Evolutionary conservation across 2,113 vertebrate genomes (phyloP), one percentile per base, ranked within the genome.

Genomic region (Hiodon tergisus): DNA sequence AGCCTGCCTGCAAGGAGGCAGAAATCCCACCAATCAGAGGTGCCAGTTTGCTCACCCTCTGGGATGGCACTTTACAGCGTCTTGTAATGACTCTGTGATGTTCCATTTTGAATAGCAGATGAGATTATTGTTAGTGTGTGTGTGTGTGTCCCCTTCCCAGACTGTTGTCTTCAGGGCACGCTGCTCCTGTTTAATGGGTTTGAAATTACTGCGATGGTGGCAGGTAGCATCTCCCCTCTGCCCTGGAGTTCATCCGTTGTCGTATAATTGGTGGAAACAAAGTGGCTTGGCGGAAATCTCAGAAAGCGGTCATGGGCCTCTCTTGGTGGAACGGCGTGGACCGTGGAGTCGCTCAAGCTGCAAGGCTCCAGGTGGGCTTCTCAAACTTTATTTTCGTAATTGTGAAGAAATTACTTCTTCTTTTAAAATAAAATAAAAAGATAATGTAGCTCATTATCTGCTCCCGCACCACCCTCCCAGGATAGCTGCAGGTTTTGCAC

Each of bases 251-350:
- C 76, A 57, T 47, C 71, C 65, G 71, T 78, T 69, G 9, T 14
- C 70, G 70, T 71, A 59, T 65, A 78, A 78, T 74, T 78, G 67
- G 51, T 58, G 67, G 3, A 13, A 62, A 72, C 63, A 5, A 65
- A 66, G 70, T 31, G 52, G 50, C 71, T 50, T 17, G 66, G 72
- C 72, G 14, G 62, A 63, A 78, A 73, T 74, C 60, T 68, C 66
- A 55, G 58, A 70, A 74, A 10, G 66, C 68, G 16, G 48, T 68
- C 3, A 16, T 46, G 52, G 6, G 31, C 31, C 31, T 31, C 31
- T 31, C 31, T 31, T 31, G 31, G 31, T 31, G 31, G 1, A 31
- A 31, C 31, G 31, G 31, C 31, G 31, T 31, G 31, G 31, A 31
- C 31, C 31, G 31, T 31, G 31, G 31, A 31, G 31, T 31, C 31